Conservation (phyloP, 53 echinoderm and acorn worm genomes). For the Echinometra lucunter region DNA sequence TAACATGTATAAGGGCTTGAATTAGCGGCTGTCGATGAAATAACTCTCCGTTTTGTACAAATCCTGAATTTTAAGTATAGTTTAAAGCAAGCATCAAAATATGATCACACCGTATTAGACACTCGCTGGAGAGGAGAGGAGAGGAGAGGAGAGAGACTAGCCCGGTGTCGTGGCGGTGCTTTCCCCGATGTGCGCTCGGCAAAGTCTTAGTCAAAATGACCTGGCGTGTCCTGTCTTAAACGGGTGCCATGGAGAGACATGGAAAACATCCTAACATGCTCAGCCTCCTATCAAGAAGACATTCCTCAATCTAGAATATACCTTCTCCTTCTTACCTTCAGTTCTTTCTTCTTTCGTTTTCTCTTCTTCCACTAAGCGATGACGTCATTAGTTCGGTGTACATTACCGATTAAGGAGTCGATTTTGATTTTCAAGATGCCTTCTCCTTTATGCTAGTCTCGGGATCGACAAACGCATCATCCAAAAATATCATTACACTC, state of each 20-base stretch:
- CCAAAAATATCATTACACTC: slow-evolving; percentile 45
- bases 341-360: not conserved
- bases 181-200: not conserved
- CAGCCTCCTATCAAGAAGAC: not conserved
- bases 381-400: slow-evolving; percentile 22
- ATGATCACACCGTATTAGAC: not conserved
- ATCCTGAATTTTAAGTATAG: not conserved
- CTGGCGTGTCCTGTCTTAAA: not conserved
- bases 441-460: not conserved
- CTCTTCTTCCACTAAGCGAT: not conserved
- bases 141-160: not conserved
- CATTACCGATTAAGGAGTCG: slow-evolving; percentile 30
- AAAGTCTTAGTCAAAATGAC: not conserved
- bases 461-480: slow-evolving; percentile 40
- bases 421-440: slow-evolving; percentile 46
- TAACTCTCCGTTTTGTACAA: too few species aligned
- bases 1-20: too few species aligned
- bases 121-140: not conserved
- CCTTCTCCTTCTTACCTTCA: not conserved
- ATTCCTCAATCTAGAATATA: not conserved
- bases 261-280: slow-evolving; percentile 40
- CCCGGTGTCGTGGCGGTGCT: not conserved
- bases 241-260: not conserved
- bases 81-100: not conserved
- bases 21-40: too few species aligned